Conservation (phyloP, 1,140 invertebrate genomes). For the Ceratitis capitata region DNA sequence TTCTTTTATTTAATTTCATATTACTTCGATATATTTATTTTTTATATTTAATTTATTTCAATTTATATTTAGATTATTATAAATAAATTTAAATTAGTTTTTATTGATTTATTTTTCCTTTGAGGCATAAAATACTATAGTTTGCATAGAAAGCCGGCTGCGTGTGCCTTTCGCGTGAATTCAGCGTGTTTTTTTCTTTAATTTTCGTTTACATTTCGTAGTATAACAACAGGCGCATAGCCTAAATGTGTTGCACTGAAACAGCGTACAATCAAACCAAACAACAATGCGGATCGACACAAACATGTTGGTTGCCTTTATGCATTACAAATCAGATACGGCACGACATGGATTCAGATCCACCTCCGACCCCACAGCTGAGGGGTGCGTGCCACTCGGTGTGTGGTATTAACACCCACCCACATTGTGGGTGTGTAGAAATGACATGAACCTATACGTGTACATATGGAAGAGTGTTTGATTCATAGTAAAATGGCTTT, state of each 20-base stretch:
- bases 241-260: background rate
- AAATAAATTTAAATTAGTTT: too few species aligned
- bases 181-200: background rate
- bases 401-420: background rate
- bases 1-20: too few species aligned
- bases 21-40: too few species aligned
- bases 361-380: background rate
- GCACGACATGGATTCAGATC: background rate
- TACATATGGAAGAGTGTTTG: background rate
- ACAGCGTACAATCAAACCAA: background rate
- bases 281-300: background rate
- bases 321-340: background rate
- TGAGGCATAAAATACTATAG: too few species aligned
- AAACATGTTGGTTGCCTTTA: background rate
- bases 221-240: conserved; percentile 1
- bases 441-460: background rate
- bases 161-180: background rate
- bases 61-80: too few species aligned
- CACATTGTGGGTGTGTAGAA: background rate
- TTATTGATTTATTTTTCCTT: too few species aligned
- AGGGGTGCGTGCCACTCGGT: background rate
- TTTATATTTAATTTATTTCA: too few species aligned
- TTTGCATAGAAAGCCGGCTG: conserved; percentile 10
- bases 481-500: too few species aligned
- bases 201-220: background rate